A percentile compares a stretch with the other conserved stretches of the same genome.
These are phyloP conservation scores for Drosophila recens DNA, from an alignment of 2,888 invertebrate species.

Conservation along the genomic window DNA sequence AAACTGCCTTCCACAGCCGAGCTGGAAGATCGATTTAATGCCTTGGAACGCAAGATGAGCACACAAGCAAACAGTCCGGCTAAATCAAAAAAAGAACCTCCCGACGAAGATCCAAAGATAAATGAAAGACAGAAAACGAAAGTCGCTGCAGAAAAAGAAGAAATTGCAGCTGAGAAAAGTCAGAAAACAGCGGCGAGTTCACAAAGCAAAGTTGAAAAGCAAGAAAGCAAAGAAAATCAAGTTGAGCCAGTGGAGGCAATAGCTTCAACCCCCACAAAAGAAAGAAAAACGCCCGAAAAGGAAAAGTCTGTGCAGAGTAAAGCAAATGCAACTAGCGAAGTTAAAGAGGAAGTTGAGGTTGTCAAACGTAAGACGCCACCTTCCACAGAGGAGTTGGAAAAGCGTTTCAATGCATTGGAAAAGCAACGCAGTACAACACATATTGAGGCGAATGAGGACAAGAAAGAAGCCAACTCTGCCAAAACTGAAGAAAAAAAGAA, in stretches of 20 bases:
- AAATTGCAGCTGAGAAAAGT: background rate
- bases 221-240: background rate
- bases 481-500: slow-evolving; percentile 5
- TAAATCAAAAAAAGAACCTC: slow-evolving; percentile 77
- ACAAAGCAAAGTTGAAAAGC: background rate
- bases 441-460: slow-evolving; percentile 26
- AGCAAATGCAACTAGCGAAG: background rate
- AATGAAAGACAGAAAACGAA: background rate
- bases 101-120: slow-evolving; percentile 58
- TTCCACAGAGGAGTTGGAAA: slow-evolving; percentile 81
- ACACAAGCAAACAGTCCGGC: slow-evolving; percentile 62
- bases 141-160: background rate
- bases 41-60: slow-evolving; percentile 69
- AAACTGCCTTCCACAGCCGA: slow-evolving; percentile 79
- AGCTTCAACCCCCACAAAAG: background rate
- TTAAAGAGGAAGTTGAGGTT: background rate
- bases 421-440: slow-evolving; percentile 65
- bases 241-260: background rate
- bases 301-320: background rate
- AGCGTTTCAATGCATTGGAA: slow-evolving; percentile 80
- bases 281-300: background rate
- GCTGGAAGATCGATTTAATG: slow-evolving; percentile 79
- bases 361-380: slow-evolving; percentile 65
- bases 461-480: slow-evolving; percentile 3
- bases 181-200: background rate